Percentiles rank a stretch among this genome's conserved stretches.
These are phyloP conservation scores for Himalopsyche anomala DNA, from an alignment of 2,888 invertebrate species.

Conservation along the genomic window DNA sequence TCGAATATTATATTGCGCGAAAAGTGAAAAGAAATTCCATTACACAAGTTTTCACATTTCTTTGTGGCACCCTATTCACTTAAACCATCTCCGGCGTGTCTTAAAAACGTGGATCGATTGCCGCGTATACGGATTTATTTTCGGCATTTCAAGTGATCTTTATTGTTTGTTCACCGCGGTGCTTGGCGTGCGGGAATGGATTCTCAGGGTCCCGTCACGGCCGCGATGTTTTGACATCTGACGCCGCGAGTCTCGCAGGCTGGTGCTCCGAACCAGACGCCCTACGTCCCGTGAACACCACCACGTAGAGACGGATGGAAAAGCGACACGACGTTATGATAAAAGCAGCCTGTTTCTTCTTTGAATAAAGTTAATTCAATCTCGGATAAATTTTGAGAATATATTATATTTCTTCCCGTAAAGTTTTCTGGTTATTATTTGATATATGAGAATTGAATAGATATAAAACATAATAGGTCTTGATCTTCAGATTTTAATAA, in stretches of 20 bases:
- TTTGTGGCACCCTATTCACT: slow-evolving; percentile 1
- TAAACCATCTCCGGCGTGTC: neutral
- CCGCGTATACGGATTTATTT: slow-evolving; percentile 54
- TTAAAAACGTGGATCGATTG: slow-evolving; percentile 48
- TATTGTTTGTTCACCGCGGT: slow-evolving; percentile 4
- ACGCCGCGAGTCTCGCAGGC: neutral
- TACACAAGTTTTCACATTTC: slow-evolving; percentile 25
- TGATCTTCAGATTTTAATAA: too few relatives aligned
- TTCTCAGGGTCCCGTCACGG: neutral
- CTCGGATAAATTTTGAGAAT: slow-evolving; percentile 16
- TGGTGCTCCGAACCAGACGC: neutral
- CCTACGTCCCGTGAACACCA: neutral
- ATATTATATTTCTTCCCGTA: neutral
- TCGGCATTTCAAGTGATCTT: slow-evolving; percentile 51
- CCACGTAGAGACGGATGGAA: neutral
- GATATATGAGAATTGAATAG: neutral
- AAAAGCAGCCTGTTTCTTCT: neutral
- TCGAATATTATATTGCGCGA: neutral
- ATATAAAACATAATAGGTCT: too few relatives aligned
- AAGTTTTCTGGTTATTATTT: neutral
- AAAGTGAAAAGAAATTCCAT: slow-evolving; percentile 28
- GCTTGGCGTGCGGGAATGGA: neutral
- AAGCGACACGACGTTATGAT: neutral
- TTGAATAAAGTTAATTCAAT: slow-evolving; percentile 37
- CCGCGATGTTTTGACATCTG: slow-evolving; percentile 34